phyloP scores from a whole-genome alignment of 2,113 vertebrate genomes.

The Numenius arquata region DNA sequence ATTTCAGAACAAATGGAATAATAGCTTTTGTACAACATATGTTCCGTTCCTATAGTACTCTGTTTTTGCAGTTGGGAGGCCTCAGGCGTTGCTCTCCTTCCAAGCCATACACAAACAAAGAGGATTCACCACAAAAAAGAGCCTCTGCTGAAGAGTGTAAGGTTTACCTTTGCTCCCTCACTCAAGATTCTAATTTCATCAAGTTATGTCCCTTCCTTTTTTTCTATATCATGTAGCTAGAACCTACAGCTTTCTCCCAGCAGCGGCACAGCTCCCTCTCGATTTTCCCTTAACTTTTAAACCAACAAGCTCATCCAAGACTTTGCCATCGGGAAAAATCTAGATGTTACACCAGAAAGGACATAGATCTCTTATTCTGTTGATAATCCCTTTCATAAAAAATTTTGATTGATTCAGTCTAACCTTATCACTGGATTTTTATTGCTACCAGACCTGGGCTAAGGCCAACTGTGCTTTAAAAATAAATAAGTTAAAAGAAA shows the following conservation, averaged over 20 bases:
- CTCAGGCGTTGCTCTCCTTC: conserved; percentile 34
- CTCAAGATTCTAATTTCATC: conserved; percentile 30
- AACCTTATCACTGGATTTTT: not conserved
- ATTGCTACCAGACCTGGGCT: not conserved
- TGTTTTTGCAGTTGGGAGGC: conserved; percentile 69
- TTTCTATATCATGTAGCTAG: not conserved
- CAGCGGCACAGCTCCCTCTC: not conserved
- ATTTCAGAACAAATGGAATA: conserved; percentile 67
- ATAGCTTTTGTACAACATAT: conserved; percentile 58
- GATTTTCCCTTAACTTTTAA: not conserved
- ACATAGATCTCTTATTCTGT: not conserved
- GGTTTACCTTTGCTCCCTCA: conserved; percentile 28
- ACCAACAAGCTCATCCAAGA: not conserved
- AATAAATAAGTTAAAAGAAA: not conserved
- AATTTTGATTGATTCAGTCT: not conserved
- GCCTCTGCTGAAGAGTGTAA: conserved; percentile 22
- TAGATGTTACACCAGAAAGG: not conserved
- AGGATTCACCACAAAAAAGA: conserved; percentile 45
- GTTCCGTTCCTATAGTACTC: conserved; percentile 54
- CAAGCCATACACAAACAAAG: conserved; percentile 55
- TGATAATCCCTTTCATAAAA: not conserved
- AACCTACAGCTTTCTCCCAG: not conserved
- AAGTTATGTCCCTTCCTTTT: conserved; percentile 20
- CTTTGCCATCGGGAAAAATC: not conserved
- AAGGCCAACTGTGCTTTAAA: not conserved